A percentile compares a stretch with the other conserved stretches of the same genome.
phyloP scores from a whole-genome alignment of 2,797 vertebrate genomes.

The Protosalanx chinensis region DNA sequence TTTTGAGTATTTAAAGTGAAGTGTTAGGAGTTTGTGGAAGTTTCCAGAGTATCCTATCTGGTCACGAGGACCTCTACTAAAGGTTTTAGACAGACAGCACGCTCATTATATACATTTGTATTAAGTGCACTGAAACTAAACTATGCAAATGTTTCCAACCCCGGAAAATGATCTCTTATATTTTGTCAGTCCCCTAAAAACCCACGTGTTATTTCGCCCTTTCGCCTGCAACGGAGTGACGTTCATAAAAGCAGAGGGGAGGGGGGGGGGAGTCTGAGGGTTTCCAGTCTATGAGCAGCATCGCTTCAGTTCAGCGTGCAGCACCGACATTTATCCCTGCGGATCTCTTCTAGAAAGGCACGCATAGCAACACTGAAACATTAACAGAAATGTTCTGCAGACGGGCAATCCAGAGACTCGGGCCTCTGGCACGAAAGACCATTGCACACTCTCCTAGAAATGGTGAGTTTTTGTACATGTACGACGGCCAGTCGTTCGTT shows the following conservation, averaged over 20 bases:
- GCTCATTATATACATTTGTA: too few species aligned
- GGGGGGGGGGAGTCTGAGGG: slow-evolving; percentile 13
- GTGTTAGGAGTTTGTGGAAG: too few species aligned
- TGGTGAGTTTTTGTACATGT: slow-evolving; percentile 47
- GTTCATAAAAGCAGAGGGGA: slow-evolving; percentile 19
- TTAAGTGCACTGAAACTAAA: not conserved
- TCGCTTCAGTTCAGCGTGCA: slow-evolving; percentile 3
- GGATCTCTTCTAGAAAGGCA: slow-evolving; percentile 20
- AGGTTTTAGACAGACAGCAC: too few species aligned
- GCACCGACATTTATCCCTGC: slow-evolving; percentile 9
- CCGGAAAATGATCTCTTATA: not conserved
- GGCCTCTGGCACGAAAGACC: slow-evolving; percentile 61
- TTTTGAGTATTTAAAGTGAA: too few species aligned
- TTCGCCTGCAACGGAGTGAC: slow-evolving; percentile 15
- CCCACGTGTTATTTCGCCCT: slow-evolving; percentile 12
- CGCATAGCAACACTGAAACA: slow-evolving; percentile 2
- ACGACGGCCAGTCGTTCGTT: not conserved
- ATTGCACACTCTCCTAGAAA: slow-evolving; percentile 40
- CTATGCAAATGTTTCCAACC: not conserved
- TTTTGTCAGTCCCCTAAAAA: not conserved
- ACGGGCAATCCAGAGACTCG: slow-evolving; percentile 64
- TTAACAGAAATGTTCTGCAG: slow-evolving; percentile 61
- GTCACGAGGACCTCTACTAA: too few species aligned
- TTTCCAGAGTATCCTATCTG: too few species aligned
- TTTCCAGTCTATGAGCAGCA: slow-evolving; percentile 5